Evolutionary conservation across 2,797 vertebrate genomes (phyloP), one percentile per base, ranked within the genome.

Genomic region (Acanthis flammea): DNA sequence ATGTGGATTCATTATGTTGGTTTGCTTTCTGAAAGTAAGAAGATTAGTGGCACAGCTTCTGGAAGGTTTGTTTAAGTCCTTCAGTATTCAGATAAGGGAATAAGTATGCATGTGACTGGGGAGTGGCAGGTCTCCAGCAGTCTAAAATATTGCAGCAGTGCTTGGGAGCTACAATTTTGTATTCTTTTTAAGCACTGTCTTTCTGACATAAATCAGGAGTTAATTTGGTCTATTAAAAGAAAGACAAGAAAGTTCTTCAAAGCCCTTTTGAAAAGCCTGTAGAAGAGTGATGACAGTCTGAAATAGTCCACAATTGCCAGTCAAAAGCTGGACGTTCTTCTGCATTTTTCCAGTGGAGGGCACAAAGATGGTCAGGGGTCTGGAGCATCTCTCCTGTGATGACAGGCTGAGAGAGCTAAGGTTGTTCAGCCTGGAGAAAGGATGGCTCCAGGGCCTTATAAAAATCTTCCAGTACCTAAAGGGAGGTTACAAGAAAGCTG

Each of bases 21-120:
- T 65, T 86, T 90, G 31, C 44, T 72, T 95, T 60, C 70, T 61
- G 25, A 86, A 90, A 86, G 54, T 71, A 51, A 86, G 84, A 85
- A 61, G 42, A 76, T 60, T 57, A 83, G 54, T 68, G 42, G 18
- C 47, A 84, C 50, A 47, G 31, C 17, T 88, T 91, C 65, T 80
- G 45, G 76, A 88, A 55, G 48, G 60, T 88, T 83, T n/a, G 12
- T 67, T 91, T 37, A 86, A 77, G 57, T 92, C 47, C n/a, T 71
- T 80, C 76, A 70, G 37, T 70, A 48, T 72, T 94, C 73, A 90
- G 58, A 86, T 65, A 62, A 88, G 37, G n/a, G n/a, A 84, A 37
- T 33, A 86, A 72, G 44, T 33, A 68, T 44, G 19, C 35, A 24
- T 31, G 23, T 51, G 82, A 25, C 0, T 55, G 33, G 24, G 30